phyloP scores from a whole-genome alignment of 2,888 invertebrate genomes.

The Tachina fera region DNA sequence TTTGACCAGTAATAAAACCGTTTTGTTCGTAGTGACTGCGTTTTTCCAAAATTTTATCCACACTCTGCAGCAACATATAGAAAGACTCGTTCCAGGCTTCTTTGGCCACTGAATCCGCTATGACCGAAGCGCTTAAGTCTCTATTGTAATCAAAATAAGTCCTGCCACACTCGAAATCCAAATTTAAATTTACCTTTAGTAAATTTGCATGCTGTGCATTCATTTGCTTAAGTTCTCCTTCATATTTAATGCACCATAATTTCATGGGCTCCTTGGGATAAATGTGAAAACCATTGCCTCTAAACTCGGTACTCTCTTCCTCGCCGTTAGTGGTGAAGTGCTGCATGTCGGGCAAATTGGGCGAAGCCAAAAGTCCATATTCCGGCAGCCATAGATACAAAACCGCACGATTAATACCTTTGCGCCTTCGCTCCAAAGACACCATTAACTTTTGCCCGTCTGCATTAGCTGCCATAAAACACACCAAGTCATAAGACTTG shows the following conservation, averaged over 20 bases:
- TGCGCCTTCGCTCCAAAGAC: slow-evolving; percentile 87
- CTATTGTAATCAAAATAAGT: slow-evolving; percentile 89
- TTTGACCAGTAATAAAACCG: slow-evolving; percentile 86
- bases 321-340: slow-evolving; percentile 83
- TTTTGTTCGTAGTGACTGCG: slow-evolving; percentile 94
- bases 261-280: slow-evolving; percentile 89
- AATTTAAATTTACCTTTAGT: slow-evolving; percentile 86
- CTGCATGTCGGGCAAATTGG: slow-evolving; percentile 88
- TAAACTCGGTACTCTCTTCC: slow-evolving; percentile 84
- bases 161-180: slow-evolving; percentile 86
- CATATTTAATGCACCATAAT: slow-evolving; percentile 88
- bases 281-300: slow-evolving; percentile 88
- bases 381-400: slow-evolving; percentile 88
- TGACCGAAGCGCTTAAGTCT: slow-evolving; percentile 86
- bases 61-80: slow-evolving; percentile 86
- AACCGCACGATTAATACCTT: slow-evolving; percentile 87
- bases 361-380: slow-evolving; percentile 87
- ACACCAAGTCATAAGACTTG: slow-evolving; percentile 89
- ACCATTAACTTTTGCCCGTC: slow-evolving; percentile 87
- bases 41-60: slow-evolving; percentile 82
- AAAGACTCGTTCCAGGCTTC: slow-evolving; percentile 89
- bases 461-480: slow-evolving; percentile 87
- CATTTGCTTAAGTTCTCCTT: slow-evolving; percentile 85
- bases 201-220: slow-evolving; percentile 76
- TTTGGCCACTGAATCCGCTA: slow-evolving; percentile 89